A percentile compares a stretch with the other conserved stretches of the same genome.
These are phyloP conservation scores for Lepidostoma basale DNA, from an alignment of 1,140 invertebrate genomes.

Conservation along the genomic window DNA sequence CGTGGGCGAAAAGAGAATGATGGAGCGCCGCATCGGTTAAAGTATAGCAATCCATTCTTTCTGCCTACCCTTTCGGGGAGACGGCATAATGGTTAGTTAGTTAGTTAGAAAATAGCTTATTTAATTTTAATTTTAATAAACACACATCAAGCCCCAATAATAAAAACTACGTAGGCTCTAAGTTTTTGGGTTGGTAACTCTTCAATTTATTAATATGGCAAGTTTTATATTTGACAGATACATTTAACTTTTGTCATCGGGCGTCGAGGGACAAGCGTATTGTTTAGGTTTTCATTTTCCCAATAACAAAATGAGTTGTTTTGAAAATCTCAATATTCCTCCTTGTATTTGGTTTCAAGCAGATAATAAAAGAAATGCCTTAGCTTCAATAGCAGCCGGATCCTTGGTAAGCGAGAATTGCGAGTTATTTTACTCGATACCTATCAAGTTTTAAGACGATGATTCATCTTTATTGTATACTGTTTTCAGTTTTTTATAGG, in stretches of 20 bases:
- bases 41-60: no score
- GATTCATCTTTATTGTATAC: conserved; percentile 49
- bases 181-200: no score
- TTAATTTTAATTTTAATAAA: no score
- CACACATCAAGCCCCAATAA: no score
- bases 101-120: no score
- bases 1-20: no score
- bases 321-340: conserved; percentile 56
- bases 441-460: conserved; percentile 47
- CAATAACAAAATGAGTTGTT: conserved; percentile 54
- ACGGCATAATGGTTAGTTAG: no score
- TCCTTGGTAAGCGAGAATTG: conserved; percentile 69
- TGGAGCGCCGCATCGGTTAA: no score
- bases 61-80: no score
- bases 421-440: neutral
- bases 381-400: conserved; percentile 83
- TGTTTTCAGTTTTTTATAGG: conserved; percentile 87
- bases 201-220: no score
- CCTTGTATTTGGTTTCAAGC: conserved; percentile 58
- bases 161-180: no score
- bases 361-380: conserved; percentile 71
- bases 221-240: neutral
- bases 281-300: neutral
- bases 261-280: neutral
- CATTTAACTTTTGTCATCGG: conserved; percentile 6